Conservation (phyloP, 2,113 vertebrate species). For the Gallinago undulata region DNA sequence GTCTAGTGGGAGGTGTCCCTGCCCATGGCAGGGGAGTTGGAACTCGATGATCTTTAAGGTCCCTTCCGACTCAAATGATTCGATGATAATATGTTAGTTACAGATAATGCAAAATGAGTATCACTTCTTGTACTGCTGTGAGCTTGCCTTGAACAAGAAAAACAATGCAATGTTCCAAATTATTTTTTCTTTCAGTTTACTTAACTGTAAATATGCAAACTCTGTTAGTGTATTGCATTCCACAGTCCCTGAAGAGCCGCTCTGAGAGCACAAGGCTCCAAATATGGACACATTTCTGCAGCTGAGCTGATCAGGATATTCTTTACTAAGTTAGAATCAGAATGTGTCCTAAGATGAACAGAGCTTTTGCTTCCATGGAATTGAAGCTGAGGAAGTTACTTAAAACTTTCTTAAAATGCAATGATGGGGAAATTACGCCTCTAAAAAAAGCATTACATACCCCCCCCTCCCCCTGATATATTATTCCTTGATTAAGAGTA, state of each 20-base stretch:
- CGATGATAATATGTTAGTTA: background rate
- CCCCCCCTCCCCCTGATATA: background rate
- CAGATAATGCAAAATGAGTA: background rate
- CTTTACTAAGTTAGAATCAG: background rate
- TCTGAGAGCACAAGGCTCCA: background rate
- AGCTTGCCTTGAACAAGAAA: background rate
- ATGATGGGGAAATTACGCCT: constrained; percentile 5
- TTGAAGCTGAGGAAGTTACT: background rate
- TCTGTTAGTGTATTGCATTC: background rate
- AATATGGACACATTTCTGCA: fast-evolving
- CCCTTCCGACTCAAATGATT: no score
- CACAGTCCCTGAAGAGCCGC: background rate
- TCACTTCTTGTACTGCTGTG: background rate
- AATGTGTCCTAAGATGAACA: background rate
- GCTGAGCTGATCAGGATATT: background rate
- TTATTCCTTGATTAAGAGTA: constrained; percentile 61
- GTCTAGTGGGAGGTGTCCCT: no score
- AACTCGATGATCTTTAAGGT: no score
- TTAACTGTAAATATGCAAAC: background rate
- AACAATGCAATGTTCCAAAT: background rate
- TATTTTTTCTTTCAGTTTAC: background rate
- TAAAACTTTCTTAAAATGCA: constrained; percentile 19
- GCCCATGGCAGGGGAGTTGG: no score
- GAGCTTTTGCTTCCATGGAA: background rate
- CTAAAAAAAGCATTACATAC: background rate